phyloP scores from a whole-genome alignment of 1,140 invertebrate species.

The Lethrus apterus region DNA sequence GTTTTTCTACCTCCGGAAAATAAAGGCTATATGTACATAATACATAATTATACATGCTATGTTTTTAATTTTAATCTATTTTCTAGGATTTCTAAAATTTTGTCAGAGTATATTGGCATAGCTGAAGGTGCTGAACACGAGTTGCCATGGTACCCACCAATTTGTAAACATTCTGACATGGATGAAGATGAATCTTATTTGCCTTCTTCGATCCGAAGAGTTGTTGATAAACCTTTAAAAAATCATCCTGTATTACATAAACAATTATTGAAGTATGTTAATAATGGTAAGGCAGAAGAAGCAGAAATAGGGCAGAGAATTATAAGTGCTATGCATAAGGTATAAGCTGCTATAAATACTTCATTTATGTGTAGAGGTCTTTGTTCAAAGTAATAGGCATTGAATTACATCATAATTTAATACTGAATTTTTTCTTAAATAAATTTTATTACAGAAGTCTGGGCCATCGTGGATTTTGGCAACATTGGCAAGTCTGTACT shows the following conservation, averaged over 20 bases:
- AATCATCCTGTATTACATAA: conserved; percentile 29
- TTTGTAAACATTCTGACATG: conserved; percentile 47
- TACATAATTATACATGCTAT: no score
- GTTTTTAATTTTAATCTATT: conserved; percentile 6
- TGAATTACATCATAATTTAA: neutral
- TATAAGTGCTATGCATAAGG: conserved; percentile 60
- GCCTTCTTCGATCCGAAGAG: conserved; percentile 23
- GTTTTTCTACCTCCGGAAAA: conserved; percentile 67
- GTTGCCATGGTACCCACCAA: conserved; percentile 68
- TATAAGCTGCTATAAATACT: conserved; percentile 28
- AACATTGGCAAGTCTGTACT: conserved; percentile 59
- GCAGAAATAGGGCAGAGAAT: conserved; percentile 71
- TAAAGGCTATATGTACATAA: conserved; percentile 65
- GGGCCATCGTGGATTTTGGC: conserved; percentile 59
- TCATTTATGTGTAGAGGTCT: no score
- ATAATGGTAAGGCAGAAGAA: conserved; percentile 47
- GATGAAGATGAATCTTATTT: conserved; percentile 42
- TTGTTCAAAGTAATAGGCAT: no score
- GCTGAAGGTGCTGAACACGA: conserved; percentile 53
- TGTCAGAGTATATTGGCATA: conserved; percentile 55
- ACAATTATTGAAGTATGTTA: conserved; percentile 51
- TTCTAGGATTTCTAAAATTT: conserved; percentile 45
- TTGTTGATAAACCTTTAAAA: conserved; percentile 32
- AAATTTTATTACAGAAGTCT: conserved; percentile 58
- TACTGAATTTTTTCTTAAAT: no score